Evolutionary conservation across 2,888 invertebrate genomes (phyloP), one percentile per base, ranked within the genome.

Genomic region (Trileptium ribeirensis): DNA sequence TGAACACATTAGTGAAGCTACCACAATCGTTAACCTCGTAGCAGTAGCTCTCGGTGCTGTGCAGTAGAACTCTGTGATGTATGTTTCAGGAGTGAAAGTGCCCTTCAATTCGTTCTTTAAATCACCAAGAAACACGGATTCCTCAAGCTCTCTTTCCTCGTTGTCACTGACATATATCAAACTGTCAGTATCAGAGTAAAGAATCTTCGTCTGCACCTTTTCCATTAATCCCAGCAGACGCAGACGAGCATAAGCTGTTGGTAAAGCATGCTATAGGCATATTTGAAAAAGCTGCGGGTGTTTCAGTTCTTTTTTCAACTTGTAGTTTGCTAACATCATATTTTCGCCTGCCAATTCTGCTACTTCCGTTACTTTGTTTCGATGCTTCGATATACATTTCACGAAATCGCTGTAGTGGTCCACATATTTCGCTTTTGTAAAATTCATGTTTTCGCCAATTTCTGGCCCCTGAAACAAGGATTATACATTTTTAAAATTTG

Each of bases 261-360:
- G n/a, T 88, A 77, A 87, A 89, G 0, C 87, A 86, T 0, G 89
- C 89, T 1, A 90, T 85, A 15, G 86, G 85, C 0, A 86, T 84
- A 82, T 87, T 88, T 29, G 79, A 75, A 0, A 34, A 34, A 8
- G 33, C 8, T 8, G 33, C 74, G n/a, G 33, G 74, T n/a, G 19
- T 19, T 19, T 34, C 37, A 31, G 8, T 70, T 70, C 74, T 19
- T 31, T 8, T 31, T 31, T 36, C 8, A 36, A 19, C 74, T 70
- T 70, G n/a, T 70, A 70, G 37, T 36, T 70, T 36, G n/a, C 19
- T 34, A 36, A 31, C 37, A 36, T 36, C 74, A 70, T 70, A 34
- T 8, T 15, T 70, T 8, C n/a, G 8, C 74, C 74, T 15, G 37
- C 37, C 33, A 70, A 19, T 15, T 70, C 8, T n/a, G n/a, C n/a